Conservation (phyloP, 2,888 invertebrate genomes). For the Eupelmus urozonus region DNA sequence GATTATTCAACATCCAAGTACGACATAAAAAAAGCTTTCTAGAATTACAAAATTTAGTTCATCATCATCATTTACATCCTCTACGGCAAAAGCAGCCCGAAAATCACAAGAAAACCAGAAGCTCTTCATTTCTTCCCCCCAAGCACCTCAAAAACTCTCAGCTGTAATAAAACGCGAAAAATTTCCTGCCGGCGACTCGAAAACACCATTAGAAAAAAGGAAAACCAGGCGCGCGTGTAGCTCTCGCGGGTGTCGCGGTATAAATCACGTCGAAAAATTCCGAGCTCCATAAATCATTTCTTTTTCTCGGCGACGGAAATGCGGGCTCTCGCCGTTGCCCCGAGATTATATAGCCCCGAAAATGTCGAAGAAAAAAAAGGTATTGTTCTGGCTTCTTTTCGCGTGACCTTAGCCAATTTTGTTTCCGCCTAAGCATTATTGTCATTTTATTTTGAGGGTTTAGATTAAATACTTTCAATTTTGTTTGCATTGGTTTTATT, state of each 20-base stretch:
- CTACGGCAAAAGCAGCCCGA: no score
- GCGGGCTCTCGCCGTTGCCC: conserved; percentile 20
- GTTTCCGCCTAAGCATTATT: no score
- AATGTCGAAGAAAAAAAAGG: background rate
- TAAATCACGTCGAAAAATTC: conserved; percentile 38
- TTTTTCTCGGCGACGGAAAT: conserved; percentile 34
- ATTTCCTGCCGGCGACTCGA: background rate
- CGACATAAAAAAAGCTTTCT: no score
- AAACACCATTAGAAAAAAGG: conserved; percentile 9
- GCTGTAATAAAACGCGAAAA: background rate
- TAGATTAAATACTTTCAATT: no score
- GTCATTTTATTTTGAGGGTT: no score
- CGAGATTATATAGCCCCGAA: conserved; percentile 29
- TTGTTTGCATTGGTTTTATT: no score
- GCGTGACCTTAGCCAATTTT: no score
- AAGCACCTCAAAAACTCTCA: background rate
- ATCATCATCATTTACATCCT: no score
- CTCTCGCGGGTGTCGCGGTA: conserved; percentile 5
- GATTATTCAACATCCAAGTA: no score
- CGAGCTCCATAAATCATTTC: conserved; percentile 50
- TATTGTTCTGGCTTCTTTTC: background rate
- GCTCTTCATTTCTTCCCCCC: no score
- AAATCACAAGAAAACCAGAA: no score
- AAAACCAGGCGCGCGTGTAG: background rate
- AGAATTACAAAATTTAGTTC: no score